These are phyloP conservation scores for Drosophila serrata DNA, from an alignment of 1,140 invertebrate species.

Conservation along the genomic window DNA sequence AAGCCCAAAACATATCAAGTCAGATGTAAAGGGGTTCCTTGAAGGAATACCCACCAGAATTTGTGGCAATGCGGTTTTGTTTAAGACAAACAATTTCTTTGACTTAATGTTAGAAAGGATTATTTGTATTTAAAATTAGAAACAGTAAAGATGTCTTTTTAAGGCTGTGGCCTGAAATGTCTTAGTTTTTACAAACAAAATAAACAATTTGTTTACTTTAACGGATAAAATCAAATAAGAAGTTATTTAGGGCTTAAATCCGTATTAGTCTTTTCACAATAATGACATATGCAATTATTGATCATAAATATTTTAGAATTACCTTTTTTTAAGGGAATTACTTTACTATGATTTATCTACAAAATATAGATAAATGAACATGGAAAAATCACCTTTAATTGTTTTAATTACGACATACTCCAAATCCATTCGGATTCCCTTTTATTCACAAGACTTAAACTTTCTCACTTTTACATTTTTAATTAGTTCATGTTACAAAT, in stretches of 20 bases:
- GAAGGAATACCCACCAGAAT: background rate
- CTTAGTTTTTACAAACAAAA: no score
- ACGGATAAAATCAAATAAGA: no score
- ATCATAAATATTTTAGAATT: no score
- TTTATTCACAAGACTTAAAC: slow-evolving; percentile 4
- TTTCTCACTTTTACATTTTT: slow-evolving; percentile 65
- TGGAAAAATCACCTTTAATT: background rate
- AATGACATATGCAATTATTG: no score
- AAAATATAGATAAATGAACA: background rate
- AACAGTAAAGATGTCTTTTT: no score
- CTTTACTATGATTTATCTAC: no score
- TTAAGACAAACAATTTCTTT: background rate
- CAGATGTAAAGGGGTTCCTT: slow-evolving; percentile 13
- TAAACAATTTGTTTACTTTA: no score
- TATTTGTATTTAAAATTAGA: background rate
- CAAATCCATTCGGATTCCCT: background rate
- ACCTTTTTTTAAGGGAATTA: no score
- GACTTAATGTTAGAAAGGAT: no score
- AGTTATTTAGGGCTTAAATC: no score
- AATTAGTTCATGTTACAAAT: slow-evolving; percentile 82
- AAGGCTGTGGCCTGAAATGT: no score
- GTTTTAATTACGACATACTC: background rate
- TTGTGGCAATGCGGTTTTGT: background rate
- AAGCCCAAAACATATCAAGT: slow-evolving; percentile 67
- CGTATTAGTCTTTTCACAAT: no score